Evolutionary conservation across 2,113 vertebrate genomes (phyloP), one percentile per base, ranked within the genome.

Genomic region (Jaculus jaculus): DNA sequence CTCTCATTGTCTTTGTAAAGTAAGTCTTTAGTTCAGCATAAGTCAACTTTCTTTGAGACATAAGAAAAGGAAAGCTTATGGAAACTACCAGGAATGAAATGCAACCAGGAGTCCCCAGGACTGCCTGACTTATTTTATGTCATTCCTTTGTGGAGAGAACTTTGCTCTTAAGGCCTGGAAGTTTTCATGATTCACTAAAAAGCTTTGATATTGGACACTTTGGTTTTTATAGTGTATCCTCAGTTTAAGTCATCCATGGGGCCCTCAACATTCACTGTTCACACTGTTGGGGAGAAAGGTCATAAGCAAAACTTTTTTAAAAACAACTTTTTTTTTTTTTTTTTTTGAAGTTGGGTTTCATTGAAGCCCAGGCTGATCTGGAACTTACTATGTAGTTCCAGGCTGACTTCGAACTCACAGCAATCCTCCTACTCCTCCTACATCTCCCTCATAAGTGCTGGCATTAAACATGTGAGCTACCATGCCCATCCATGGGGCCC

Each of bases 121-220:
- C n/a, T 74, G 18, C 69, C 58, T 86, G 63, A 47, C 24, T 91
- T 77, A 78, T 87, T 92, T 95, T 86, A 82, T 83, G 63, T 54
- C 1, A 10, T 65, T 66, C 81, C 90, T 95, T 83, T 79, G 30
- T 77, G n/a, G 87, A 88, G 73, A 72, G 18, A 93, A 26, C 23
- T 87, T 80, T 84, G 51, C 37, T 91, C 58, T 92, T 83, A 85
- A 83, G 86, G 61, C 0, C 60, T 86, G 13, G 18, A 42, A 66
- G 77, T 73, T 89, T 89, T 77, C 7, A 9, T 13, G 4, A 68
- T 80, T 90, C 34, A n/a, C 60, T 87, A 61, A 74, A 89, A 89
- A 91, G 23, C 34, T 75, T 60, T 79, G 77, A 84, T 51, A 51
- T 10, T 80, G 75, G 16, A 54, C 21, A 72, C 30, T 96, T 80